Base-by-base conservation (phyloP, 2,888 invertebrate genomes). In the Nymphalis c-album region DNA sequence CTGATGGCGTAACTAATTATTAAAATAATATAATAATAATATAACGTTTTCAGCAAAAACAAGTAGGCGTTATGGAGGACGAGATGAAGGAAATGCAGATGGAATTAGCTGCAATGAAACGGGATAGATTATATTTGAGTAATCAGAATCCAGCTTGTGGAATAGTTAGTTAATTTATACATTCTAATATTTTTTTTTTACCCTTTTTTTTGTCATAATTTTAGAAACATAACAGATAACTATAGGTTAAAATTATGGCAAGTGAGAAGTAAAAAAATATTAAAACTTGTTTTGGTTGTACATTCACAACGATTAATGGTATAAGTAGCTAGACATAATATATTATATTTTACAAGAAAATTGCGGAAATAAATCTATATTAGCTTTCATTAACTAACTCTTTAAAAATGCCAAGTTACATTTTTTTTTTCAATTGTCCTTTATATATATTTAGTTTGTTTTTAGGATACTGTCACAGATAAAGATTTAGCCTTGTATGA, bases 31-130 rank as follows among this genome's bases (percentile, higher is more conserved):
- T 48, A 48, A n/a, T n/a, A n/a, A n/a, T n/a, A n/a, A n/a, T n/a
- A n/a, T n/a, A 48, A 58, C 26, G n/a, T 51, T 74, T 75, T 68
- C 67, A 91, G 91, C 87, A 90, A 83, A 87, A 87, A 63, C 90
- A 91, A 69, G 72, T 91, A 71, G 90, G 87, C 0, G 85, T 84
- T 22, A 90, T 91, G 88, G 89, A 90, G 73, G 87, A 87, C 0
- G 88, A 90, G 71, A 88, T 90, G 2, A 88, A 88, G 73, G 86
- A 85, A 73, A 89, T 91, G 0, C 86, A 87, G 71, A 87, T 85
- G 85, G 88, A 90, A 72, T 72, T 91, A 64, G 90, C 82, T 7
- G 85, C 87, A 1, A 85, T 91, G 7, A 83, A 79, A 60, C 79
- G 78, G 45, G 80, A 85, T 63, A 83, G 87, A 40, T 71, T 82